Percentiles rank a stretch among this genome's conserved stretches.
phyloP scores from a whole-genome alignment of 2,797 vertebrate genomes.

The Rhinichthys osculus region DNA sequence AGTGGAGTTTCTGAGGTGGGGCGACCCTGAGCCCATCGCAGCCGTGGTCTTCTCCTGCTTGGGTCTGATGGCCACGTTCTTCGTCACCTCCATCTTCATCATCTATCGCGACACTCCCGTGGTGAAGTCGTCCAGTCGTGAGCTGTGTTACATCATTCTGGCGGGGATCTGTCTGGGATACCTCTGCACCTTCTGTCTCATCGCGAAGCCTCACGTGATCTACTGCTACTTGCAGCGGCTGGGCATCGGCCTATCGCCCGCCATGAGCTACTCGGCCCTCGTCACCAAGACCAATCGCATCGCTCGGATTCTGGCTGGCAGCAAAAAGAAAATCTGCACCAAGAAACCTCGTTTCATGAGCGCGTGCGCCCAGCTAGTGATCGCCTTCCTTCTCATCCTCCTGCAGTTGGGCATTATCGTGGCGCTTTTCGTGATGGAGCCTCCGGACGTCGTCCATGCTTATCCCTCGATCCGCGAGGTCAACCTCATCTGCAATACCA shows the following conservation, averaged over 20 bases:
- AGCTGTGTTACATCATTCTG: conserved; percentile 97
- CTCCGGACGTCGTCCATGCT: conserved; percentile 90
- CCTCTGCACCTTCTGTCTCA: conserved; percentile 95
- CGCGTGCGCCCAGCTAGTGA: conserved; percentile 88
- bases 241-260: conserved; percentile 94
- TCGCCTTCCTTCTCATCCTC: conserved; percentile 86
- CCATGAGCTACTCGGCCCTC: conserved; percentile 97
- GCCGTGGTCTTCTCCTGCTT: conserved; percentile 96
- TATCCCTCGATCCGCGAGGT: conserved; percentile 96
- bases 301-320: conserved; percentile 88
- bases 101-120: conserved; percentile 95
- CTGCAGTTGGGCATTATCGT: conserved; percentile 89
- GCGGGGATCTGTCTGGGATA: conserved; percentile 96
- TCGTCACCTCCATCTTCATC: conserved; percentile 93
- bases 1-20: conserved; percentile 95
- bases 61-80: conserved; percentile 92
- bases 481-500: conserved; percentile 96
- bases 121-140: conserved; percentile 96
- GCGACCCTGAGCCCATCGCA: conserved; percentile 95
- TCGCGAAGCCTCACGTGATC: conserved; percentile 91
- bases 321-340: conserved; percentile 93
- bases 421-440: conserved; percentile 88
- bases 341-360: conserved; percentile 92
- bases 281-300: conserved; percentile 95
- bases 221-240: conserved; percentile 96